Evolutionary conservation across 2,888 invertebrate species (phyloP), one percentile per base, ranked within the genome.

Genomic region (Meloe dianella): DNA sequence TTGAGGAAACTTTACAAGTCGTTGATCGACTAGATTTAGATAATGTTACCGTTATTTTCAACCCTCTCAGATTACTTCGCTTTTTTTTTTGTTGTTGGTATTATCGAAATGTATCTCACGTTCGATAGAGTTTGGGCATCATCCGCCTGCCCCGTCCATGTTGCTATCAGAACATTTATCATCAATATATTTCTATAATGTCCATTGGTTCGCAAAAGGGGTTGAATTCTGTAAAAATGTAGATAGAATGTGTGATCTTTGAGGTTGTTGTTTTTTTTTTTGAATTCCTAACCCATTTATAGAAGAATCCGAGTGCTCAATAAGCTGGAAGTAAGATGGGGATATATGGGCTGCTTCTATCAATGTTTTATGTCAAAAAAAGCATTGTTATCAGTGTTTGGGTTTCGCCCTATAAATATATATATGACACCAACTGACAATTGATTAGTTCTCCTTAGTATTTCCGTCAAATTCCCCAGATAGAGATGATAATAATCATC

Each of bases 141-240:
- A 78, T 75, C 77, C 78, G 76, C 78, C 79, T 12, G 17, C 6
- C 17, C 20, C 17, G 75, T 78, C 79, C 73, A 75, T 70, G 22
- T 22, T 68, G 75, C 75, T 80, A 79, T 78, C 79, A 73, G 73
- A 30, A 72, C 71, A 79, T 79, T 78, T 77, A 80, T 80, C 79
- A 79, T 75, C 78, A 69, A 54, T 77, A 77, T 77, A 78, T 78
- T 79, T 79, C 78, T 79, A 78, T 77, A 78, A 79, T 78, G 78
- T 78, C 78, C 78, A 75, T 69, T 41, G 69, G 66, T 60, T 60
- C 61, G 64, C 61, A 74, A 74, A 75, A 75, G 77, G 75, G 77
- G 77, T 76, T 73, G 74, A 74, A 74, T 74, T 75, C 75, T 76
- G 79, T 75, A 78, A 73, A 47, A 78, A 75, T 78, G 77, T 76